Evolutionary conservation across 64 coral and sea anemone genomes (phyloP).

Genomic region (Montipora cactus): DNA sequence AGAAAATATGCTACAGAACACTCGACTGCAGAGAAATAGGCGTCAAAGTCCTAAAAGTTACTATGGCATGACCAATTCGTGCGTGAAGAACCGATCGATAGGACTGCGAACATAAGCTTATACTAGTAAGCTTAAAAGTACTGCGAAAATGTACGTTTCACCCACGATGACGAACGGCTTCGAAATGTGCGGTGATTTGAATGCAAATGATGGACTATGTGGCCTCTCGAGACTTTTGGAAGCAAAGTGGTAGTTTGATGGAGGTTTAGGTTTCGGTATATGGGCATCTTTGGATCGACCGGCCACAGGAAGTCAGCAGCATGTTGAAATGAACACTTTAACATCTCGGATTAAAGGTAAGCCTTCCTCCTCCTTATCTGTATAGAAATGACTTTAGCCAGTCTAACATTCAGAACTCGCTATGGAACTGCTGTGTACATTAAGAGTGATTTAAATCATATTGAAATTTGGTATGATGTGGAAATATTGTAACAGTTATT

Average conservation of each 20-base stretch:
- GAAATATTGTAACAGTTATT: slow-evolving; percentile 53
- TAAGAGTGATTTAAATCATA: slow-evolving; percentile 15
- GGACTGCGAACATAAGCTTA: no score
- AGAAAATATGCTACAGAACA: neutral
- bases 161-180: neutral
- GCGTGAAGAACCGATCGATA: no score
- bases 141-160: neutral
- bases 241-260: neutral
- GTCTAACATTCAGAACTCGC: slow-evolving; percentile 1
- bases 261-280: neutral
- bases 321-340: slow-evolving; percentile 31
- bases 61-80: neutral
- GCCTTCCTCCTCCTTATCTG: slow-evolving; percentile 15
- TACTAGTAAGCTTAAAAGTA: no score
- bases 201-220: neutral
- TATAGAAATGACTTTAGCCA: slow-evolving; percentile 48
- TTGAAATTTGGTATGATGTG: slow-evolving; percentile 20
- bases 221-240: slow-evolving; percentile 1
- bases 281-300: no score
- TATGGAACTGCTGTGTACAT: slow-evolving; percentile 59
- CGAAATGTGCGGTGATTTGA: slow-evolving; percentile 5
- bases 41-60: neutral
- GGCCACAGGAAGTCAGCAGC: neutral
- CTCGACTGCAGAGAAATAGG: slow-evolving; percentile 3
- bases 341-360: slow-evolving; percentile 6